phyloP scores from a whole-genome alignment of 2,797 vertebrate species.

The Karalla daura region DNA sequence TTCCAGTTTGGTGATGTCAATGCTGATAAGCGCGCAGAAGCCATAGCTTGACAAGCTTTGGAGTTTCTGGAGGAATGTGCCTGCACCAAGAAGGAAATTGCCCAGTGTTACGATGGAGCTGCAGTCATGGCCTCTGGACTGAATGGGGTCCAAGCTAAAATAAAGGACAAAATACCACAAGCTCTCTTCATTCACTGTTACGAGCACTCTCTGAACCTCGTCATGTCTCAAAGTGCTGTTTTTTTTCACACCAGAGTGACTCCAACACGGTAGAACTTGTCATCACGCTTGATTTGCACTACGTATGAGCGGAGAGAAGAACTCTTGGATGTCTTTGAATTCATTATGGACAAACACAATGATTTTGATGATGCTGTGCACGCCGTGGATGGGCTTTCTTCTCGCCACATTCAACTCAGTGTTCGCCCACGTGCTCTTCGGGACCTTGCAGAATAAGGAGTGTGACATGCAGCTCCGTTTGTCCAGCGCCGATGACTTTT shows the following conservation, averaged over 20 bases:
- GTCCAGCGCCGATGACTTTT: neutral
- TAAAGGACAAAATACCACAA: neutral
- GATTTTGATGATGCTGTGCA: conserved; percentile 1
- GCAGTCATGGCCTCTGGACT: neutral
- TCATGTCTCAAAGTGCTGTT: conserved; percentile 4
- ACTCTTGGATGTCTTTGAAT: conserved; percentile 10
- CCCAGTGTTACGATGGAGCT: neutral
- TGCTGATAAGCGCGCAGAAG: neutral
- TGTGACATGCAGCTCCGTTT: neutral
- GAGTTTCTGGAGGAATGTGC: neutral
- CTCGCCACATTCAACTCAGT: neutral
- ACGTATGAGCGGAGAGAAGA: neutral
- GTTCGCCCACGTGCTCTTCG: neutral
- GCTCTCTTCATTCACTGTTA: neutral
- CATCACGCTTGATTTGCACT: neutral
- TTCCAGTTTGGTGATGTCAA: neutral
- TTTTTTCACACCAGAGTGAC: neutral
- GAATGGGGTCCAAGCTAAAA: neutral
- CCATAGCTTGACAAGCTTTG: neutral
- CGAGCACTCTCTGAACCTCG: neutral
- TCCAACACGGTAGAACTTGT: neutral
- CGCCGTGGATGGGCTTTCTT: neutral
- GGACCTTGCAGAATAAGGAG: neutral
- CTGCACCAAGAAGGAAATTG: neutral
- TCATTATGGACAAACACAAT: conserved; percentile 1